A percentile compares a stretch with the other conserved stretches of the same genome.
Conservation (phyloP, 2,888 invertebrate genomes). For the Diloba caeruleocephala region DNA sequence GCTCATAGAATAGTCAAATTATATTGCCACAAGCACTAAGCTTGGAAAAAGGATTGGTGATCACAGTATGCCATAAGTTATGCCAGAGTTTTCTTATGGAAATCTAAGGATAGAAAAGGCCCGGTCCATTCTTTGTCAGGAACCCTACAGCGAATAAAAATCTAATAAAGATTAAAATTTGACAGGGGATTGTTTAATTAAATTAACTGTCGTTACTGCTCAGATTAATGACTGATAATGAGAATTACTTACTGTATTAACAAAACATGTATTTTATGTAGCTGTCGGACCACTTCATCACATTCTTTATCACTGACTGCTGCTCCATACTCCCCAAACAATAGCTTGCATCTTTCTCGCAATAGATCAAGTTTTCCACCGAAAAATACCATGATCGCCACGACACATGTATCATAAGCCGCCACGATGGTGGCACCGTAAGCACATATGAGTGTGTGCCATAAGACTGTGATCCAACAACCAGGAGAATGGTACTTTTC, state of each 20-base stretch:
- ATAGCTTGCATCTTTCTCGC: slow-evolving; percentile 71
- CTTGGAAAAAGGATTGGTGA: too few species aligned
- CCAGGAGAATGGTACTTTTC: slow-evolving; percentile 76
- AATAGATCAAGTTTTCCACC: slow-evolving; percentile 78
- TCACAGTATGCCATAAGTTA: too few species aligned
- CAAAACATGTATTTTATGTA: slow-evolving; percentile 69
- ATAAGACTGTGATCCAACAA: slow-evolving; percentile 72
- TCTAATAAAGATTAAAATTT: too few species aligned
- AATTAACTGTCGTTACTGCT: too few species aligned
- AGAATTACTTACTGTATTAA: slow-evolving; percentile 74
- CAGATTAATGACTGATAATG: not conserved
- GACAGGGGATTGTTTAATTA: too few species aligned
- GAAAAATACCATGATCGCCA: slow-evolving; percentile 78
- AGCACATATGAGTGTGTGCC: slow-evolving; percentile 67
- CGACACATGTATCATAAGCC: slow-evolving; percentile 71
- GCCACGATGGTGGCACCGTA: slow-evolving; percentile 74
- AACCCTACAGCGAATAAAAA: too few species aligned
- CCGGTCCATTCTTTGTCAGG: too few species aligned
- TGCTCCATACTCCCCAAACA: slow-evolving; percentile 59
- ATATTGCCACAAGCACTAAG: too few species aligned
- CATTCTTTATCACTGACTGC: slow-evolving; percentile 58
- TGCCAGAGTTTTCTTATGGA: too few species aligned
- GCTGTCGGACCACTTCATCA: slow-evolving; percentile 56
- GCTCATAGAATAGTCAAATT: too few species aligned
- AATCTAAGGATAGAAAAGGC: too few species aligned